Evolutionary conservation across 2,113 vertebrate genomes (phyloP), one percentile per base, ranked within the genome.

Genomic region (Dinomys branickii): DNA sequence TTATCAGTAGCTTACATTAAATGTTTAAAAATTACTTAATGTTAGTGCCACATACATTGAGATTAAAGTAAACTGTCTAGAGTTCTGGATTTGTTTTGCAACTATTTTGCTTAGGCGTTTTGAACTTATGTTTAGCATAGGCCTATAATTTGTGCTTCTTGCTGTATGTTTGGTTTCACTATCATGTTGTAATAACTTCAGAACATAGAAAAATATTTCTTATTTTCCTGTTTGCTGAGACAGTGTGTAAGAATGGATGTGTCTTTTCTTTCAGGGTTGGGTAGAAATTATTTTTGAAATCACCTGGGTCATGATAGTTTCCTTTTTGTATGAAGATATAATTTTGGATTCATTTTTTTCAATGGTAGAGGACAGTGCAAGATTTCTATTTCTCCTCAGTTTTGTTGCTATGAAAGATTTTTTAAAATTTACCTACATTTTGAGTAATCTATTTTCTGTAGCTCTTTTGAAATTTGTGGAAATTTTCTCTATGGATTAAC

Each of bases 221-320:
- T 80, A 12, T 90, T 78, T 71, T 88, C 63, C n/a, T 80, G 28
- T 56, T 88, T 13, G 30, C 52, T 28, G 61, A 41, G 44, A 54
- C 10, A 88, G n/a, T 63, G 78, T 92, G 2, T 92, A 63, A 96
- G 87, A 67, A 77, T 77, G 20, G 24, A 91, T 65, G 35, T 94
- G 10, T 82, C 56, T 78, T 9, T 63, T 82, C 47, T 59, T 86
- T 88, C 1, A 83, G 35, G 16, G 56, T 86, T 65, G 86, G 38
- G 38, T 77, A 85, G 86, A 94, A 73, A 94, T 73, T 26, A 85
- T 81, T 4, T 94, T 93, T 85, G 80, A 95, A 80, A 50, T 88
- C 30, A 88, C 52, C 77, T 84, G 6, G 50, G 41, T 78, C 52
- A n/a, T 88, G 38, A n/a, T 73, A 41, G 91, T 91, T 94, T 73